Conservation (phyloP, 1,140 invertebrate species). For the Lasioglossum baleicum region DNA sequence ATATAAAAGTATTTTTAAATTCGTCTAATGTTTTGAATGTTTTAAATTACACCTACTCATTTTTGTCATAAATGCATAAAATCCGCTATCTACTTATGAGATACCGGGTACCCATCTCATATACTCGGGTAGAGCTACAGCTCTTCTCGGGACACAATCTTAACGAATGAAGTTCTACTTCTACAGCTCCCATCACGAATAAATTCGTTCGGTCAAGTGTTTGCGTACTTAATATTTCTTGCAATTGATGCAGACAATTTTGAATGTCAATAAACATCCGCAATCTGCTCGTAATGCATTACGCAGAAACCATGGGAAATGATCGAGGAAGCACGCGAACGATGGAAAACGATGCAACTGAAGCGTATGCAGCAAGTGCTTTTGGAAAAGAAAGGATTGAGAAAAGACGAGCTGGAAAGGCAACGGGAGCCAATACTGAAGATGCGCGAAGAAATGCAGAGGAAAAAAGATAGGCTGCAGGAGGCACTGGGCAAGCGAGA, state of each 20-base stretch:
- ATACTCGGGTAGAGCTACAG: too few relatives aligned
- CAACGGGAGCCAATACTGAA: slow-evolving; percentile 74
- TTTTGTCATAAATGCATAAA: too few relatives aligned
- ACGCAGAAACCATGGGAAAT: slow-evolving; percentile 66
- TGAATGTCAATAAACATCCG: too few relatives aligned
- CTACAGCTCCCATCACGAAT: too few relatives aligned
- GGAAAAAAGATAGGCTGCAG: slow-evolving; percentile 71
- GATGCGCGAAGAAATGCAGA: slow-evolving; percentile 72
- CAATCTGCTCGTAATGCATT: neutral
- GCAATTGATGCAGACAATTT: too few relatives aligned
- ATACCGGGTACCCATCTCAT: too few relatives aligned
- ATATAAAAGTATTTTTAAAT: too few relatives aligned
- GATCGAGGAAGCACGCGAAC: slow-evolving; percentile 70
- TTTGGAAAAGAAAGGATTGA: slow-evolving; percentile 77
- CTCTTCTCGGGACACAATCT: neutral
- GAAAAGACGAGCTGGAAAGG: slow-evolving; percentile 76
- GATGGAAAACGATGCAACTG: slow-evolving; percentile 74
- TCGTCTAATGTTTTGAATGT: too few relatives aligned
- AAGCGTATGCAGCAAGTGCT: slow-evolving; percentile 78
- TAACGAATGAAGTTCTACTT: neutral
- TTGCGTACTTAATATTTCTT: too few relatives aligned
- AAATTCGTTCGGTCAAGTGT: too few relatives aligned
- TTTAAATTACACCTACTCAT: too few relatives aligned
- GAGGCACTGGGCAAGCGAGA: slow-evolving; percentile 61
- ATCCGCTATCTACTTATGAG: too few relatives aligned